Base-by-base conservation (phyloP, 2,888 invertebrate genomes). In the Andrena bucephala region DNA sequence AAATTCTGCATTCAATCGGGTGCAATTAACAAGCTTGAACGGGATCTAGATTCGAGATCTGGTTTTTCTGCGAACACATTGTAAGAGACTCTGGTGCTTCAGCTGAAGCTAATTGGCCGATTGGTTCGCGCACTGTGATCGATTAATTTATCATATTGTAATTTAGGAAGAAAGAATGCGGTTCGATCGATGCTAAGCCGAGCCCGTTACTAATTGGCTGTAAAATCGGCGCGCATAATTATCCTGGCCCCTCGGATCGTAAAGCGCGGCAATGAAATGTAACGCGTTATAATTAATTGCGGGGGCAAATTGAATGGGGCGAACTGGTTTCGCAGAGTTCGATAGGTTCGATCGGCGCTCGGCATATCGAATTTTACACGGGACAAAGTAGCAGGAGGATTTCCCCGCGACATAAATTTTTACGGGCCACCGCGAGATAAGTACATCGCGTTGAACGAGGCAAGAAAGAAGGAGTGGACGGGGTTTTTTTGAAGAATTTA, bases 101-200 rank as follows among this genome's bases (percentile, higher is more conserved):
- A 36, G 36, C 52, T 10, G 36, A 6, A 24, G 42, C 66, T 68
- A 84, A 82, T 77, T 81, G 81, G 67, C 67, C 5, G 75, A 81
- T 78, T 48, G 78, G 62, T 67, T 69, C 52, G 65, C 57, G 57
- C 66, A 60, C 66, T 70, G 69, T 63, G 69, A 78, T 69, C 72
- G 73, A 81, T 73, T 82, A 79, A 84, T 78, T 79, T 78, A 68
- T 63, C 74, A 8, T 24, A 50, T 10, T 60, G n/a, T 59, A 70
- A 78, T 81, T 72, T 67, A 20, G 42, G 33, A 59, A 42, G 59
- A 57, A 20, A 8, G 13, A 62, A 70, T 57, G 8, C 52, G 48
- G 16, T 5, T n/a, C 24, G 50, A 62, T n/a, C 57, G 63, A 1
- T 5, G 13, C 36, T n/a, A 7, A 7, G 57, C 42, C 10, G 2